Evolutionary conservation across 2,113 vertebrate genomes (phyloP), one percentile per base, ranked within the genome.

Genomic region (Cromileptes altivelis): DNA sequence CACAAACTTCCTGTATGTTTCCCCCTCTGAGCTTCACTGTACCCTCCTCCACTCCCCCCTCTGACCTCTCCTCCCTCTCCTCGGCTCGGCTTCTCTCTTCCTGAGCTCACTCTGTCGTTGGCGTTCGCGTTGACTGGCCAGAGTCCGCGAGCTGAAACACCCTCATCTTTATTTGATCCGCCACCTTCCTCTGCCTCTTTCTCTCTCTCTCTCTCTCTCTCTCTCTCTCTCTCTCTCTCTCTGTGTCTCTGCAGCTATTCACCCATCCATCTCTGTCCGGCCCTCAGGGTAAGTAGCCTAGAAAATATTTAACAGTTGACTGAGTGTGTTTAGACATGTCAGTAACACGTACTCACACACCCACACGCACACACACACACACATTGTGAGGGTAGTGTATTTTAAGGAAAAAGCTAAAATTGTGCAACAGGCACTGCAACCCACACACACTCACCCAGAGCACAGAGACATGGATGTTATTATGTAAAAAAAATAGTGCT

Each of bases 121-220:
- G 93, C 58, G 95, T 97, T 97, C 95, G 95, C 94, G 96, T 97
- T 85, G 96, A 97, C 96, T 96, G 96, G 91, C 94, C 97, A 96
- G 97, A 97, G 97, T 97, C 97, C 97, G 95, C 94, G 96, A 96
- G 95, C 96, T 83, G 77, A 87, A 45, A 87, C 88, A 86, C 92
- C 78, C 81, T 86, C 63, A 69, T 87, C 60, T 77, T 83, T 17
- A 53, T 83, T 84, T 90, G 64, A 61, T 83, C 89, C 7, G 9
- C 65, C 56, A 57, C 70, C 63, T 79, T 58, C 55, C 81, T 78
- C 47, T 78, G 75, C 58, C 53, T 85, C 40, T 63, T 45, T 21
- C n/a, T n/a, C n/a, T 15, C 2, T 23, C 19, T 9, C 47, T 70
- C 40, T 70, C 79, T 75, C 73, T 42, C 10, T 70, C 30, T 47